Percentiles rank a stretch among this genome's conserved stretches.
Conservation (phyloP, 64 coral and sea anemone species). For the Exaiptasia diaphana region DNA sequence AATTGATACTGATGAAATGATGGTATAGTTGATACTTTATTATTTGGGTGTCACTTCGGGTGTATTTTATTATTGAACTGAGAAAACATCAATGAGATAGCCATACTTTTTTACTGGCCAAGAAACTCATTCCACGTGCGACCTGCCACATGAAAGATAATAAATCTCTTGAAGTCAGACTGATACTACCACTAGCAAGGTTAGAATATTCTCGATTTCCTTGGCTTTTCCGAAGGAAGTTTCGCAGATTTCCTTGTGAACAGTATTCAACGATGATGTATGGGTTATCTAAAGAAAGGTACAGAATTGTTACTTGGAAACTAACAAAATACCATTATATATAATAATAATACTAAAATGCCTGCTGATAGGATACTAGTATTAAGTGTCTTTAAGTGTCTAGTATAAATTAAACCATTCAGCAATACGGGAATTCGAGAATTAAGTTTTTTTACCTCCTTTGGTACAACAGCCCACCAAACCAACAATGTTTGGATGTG, state of each 20-base stretch:
- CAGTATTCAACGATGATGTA: slow-evolving; percentile 91
- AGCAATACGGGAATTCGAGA: no score
- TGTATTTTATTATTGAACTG: no score
- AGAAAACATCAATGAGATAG: background rate
- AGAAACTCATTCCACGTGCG: slow-evolving; percentile 80
- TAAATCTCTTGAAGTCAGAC: slow-evolving; percentile 61
- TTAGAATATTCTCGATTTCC: slow-evolving; percentile 70
- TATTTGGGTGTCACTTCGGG: no score
- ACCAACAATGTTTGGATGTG: slow-evolving; percentile 94
- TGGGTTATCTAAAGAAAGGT: slow-evolving; percentile 54
- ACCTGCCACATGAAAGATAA: slow-evolving; percentile 84
- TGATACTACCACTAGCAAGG: slow-evolving; percentile 75
- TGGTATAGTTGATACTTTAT: no score
- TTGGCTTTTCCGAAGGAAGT: slow-evolving; percentile 62
- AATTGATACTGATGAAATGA: no score
- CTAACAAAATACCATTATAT: no score
- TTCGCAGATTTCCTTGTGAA: slow-evolving; percentile 60
- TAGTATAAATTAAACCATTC: no score
- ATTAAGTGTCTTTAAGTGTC: no score
- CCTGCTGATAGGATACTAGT: no score
- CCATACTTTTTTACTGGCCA: slow-evolving; percentile 60
- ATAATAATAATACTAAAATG: no score
- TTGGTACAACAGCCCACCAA: slow-evolving; percentile 87
- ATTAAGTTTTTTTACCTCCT: slow-evolving; percentile 43
- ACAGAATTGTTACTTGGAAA: background rate